Evolutionary conservation across 2,888 invertebrate species (phyloP).

Genomic region (Stenichneumon culpator): DNA sequence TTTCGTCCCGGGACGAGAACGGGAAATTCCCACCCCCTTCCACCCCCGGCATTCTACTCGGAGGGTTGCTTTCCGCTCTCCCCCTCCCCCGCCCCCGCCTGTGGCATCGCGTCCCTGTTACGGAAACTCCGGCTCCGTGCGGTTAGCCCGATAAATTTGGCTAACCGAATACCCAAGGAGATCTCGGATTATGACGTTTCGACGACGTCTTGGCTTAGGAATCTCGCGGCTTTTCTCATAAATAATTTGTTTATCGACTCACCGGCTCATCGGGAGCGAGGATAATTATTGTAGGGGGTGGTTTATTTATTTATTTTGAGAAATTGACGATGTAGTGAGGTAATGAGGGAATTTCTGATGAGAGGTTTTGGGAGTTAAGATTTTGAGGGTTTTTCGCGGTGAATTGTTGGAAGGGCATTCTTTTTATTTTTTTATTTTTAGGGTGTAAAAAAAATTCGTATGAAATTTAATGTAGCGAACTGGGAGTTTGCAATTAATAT

Average conservation of each 20-base stretch:
- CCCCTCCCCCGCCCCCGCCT: not conserved
- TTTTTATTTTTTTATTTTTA: too few relatives aligned
- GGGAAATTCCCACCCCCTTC: not conserved
- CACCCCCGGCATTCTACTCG: not conserved
- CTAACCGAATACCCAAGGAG: constrained; percentile 55
- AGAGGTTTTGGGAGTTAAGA: too few relatives aligned
- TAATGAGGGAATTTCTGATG: too few relatives aligned
- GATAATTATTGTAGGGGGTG: not conserved
- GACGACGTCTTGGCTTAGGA: constrained; percentile 41
- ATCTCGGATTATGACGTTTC: constrained; percentile 52
- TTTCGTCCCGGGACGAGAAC: constrained; percentile 16
- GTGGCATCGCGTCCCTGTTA: not conserved
- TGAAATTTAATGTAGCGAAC: too few relatives aligned
- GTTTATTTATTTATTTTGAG: not conserved
- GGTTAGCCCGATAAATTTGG: constrained; percentile 63
- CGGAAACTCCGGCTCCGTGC: constrained; percentile 33
- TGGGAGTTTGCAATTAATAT: too few relatives aligned
- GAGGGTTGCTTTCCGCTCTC: constrained; percentile 11
- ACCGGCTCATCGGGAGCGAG: not conserved
- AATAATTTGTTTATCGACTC: constrained; percentile 34
- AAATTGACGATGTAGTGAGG: not conserved
- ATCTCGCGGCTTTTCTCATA: constrained; percentile 1
- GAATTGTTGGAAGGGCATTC: too few relatives aligned
- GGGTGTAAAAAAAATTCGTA: too few relatives aligned
- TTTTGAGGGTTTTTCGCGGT: too few relatives aligned